Evolutionary conservation across 2,113 vertebrate genomes (phyloP).

Genomic region (Oncorhynchus mykiss): DNA sequence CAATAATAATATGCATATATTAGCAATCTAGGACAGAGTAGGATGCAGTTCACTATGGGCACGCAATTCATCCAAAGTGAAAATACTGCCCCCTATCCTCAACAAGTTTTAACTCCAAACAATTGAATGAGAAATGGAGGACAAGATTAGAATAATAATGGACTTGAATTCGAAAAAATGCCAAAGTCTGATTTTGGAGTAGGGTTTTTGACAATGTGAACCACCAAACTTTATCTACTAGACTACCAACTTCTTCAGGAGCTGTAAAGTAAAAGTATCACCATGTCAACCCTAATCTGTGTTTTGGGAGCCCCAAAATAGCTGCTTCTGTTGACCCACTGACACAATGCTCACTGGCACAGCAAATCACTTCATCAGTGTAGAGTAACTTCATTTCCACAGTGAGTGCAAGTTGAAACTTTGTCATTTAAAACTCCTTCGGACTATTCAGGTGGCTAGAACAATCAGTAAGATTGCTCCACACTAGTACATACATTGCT

Average conservation of each 20-base stretch:
- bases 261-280: not conserved
- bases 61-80: no score
- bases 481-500: constrained; percentile 37
- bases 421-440: constrained; percentile 34
- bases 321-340: constrained; percentile 20
- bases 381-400: constrained; percentile 44
- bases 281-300: not conserved
- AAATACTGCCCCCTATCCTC: no score
- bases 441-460: constrained; percentile 39
- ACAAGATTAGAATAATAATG: not conserved
- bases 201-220: no score
- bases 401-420: constrained; percentile 27
- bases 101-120: not conserved
- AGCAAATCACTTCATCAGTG: constrained; percentile 36
- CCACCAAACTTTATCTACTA: not conserved
- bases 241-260: not conserved
- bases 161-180: not conserved
- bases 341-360: constrained; percentile 5
- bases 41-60: no score
- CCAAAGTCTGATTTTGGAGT: no score
- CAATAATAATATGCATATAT: no score
- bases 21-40: no score
- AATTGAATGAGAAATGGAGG: not conserved
- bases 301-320: constrained; percentile 5
- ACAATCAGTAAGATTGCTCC: constrained; percentile 37